phyloP scores from a whole-genome alignment of 2,113 vertebrate genomes.

The Eptatretus burgeri region DNA sequence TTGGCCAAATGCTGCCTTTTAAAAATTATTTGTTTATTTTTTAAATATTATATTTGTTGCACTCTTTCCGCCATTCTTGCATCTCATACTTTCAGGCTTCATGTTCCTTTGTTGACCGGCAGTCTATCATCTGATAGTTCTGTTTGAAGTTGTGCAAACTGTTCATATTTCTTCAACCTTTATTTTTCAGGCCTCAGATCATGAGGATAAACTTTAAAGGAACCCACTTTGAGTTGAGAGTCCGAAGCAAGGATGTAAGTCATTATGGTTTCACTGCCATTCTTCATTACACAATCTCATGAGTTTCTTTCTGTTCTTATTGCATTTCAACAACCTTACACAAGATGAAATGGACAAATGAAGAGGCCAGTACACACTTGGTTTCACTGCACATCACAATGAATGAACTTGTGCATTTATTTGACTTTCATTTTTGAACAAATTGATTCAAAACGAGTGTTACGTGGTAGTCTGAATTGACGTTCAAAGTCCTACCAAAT shows the following conservation, averaged over 20 bases:
- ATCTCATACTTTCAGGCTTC: neutral
- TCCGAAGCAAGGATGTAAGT: constrained; percentile 61
- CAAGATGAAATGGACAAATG: neutral
- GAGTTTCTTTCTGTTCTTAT: too few relatives aligned
- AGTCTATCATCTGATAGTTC: neutral
- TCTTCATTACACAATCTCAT: neutral
- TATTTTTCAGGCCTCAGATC: constrained; percentile 39
- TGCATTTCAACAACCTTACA: neutral
- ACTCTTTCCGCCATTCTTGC: neutral
- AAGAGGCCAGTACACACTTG: neutral
- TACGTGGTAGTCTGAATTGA: too few relatives aligned
- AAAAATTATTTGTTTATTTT: neutral
- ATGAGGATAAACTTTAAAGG: constrained; percentile 66
- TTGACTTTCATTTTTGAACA: neutral
- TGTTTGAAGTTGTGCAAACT: neutral
- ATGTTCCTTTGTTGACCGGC: neutral
- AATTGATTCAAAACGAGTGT: neutral
- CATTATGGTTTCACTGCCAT: neutral
- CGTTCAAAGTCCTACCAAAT: too few relatives aligned
- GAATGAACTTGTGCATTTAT: neutral
- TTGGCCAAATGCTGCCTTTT: too few relatives aligned
- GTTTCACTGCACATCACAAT: neutral
- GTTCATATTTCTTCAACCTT: neutral
- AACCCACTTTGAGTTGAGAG: constrained; percentile 49
- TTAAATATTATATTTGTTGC: neutral